phyloP scores from a whole-genome alignment of 2,888 invertebrate genomes.

The Lepidochitona cinerea region DNA sequence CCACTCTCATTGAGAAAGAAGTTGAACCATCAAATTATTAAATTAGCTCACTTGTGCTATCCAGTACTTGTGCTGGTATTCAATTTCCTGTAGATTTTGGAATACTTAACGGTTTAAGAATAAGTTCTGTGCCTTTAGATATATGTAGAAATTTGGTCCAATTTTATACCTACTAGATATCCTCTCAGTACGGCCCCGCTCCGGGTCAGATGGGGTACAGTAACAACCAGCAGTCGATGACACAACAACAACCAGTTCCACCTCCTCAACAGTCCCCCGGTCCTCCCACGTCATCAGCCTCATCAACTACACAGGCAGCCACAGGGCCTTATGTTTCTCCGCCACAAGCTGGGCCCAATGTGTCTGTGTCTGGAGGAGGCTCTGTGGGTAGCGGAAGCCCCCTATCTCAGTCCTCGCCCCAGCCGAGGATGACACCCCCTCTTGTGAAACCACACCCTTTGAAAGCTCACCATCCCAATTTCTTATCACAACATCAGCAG shows the following conservation, averaged over 20 bases:
- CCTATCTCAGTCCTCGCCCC: not conserved
- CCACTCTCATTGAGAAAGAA: no score
- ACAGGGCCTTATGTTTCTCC: not conserved
- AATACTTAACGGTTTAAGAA: no score
- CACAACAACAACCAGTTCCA: not conserved
- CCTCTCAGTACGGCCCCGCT: not conserved
- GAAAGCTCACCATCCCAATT: not conserved
- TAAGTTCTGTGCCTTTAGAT: no score
- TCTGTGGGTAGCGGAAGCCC: not conserved
- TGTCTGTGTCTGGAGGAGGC: not conserved
- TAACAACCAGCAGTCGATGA: conserved; percentile 4
- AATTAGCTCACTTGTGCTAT: no score
- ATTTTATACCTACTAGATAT: not conserved
- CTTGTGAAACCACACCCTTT: not conserved
- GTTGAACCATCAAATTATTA: no score
- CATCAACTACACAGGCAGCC: no score
- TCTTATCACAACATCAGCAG: not conserved
- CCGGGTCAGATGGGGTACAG: not conserved
- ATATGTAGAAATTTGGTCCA: no score
- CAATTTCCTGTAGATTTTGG: no score
- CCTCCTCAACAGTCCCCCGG: not conserved
- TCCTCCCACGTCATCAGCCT: not conserved
- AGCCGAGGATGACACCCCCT: not conserved
- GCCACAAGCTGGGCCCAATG: not conserved
- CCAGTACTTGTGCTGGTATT: no score